phyloP scores from a whole-genome alignment of 2,113 vertebrate genomes.

The Tetraodon nigroviridis region DNA sequence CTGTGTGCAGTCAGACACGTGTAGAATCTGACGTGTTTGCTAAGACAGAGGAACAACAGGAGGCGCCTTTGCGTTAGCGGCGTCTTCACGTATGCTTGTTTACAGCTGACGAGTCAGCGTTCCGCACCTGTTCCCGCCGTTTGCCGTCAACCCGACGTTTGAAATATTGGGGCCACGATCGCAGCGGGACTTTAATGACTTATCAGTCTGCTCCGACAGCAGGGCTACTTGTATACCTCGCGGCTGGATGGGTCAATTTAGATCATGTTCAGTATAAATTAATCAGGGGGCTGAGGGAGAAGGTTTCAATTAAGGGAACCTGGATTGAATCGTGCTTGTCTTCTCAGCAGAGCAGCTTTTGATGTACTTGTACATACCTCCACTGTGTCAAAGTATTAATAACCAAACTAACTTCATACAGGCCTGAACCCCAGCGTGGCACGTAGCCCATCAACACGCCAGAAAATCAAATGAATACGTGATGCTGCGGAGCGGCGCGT shows the following conservation, averaged over 20 bases:
- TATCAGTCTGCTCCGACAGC: slow-evolving; percentile 46
- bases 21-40: too few species aligned
- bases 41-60: too few species aligned
- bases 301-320: slow-evolving; percentile 69
- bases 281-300: slow-evolving; percentile 67
- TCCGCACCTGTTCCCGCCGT: slow-evolving; percentile 73
- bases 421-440: neutral
- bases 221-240: slow-evolving; percentile 61
- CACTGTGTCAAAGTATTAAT: slow-evolving; percentile 21
- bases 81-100: slow-evolving; percentile 62
- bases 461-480: slow-evolving; percentile 15
- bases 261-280: slow-evolving; percentile 65
- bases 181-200: slow-evolving; percentile 84
- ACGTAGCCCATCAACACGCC: slow-evolving; percentile 7
- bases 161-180: slow-evolving; percentile 87
- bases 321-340: slow-evolving; percentile 61
- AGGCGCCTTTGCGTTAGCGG: slow-evolving; percentile 8
- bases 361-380: slow-evolving; percentile 29
- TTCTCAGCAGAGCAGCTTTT: slow-evolving; percentile 29
- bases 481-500: neutral
- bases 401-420: slow-evolving; percentile 9
- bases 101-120: slow-evolving; percentile 78
- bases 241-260: slow-evolving; percentile 74
- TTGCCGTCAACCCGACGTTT: slow-evolving; percentile 75
- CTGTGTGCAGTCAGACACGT: too few species aligned